Evolutionary conservation across 1,140 invertebrate genomes (phyloP).

Genomic region (Drosophila kanapiae): DNA sequence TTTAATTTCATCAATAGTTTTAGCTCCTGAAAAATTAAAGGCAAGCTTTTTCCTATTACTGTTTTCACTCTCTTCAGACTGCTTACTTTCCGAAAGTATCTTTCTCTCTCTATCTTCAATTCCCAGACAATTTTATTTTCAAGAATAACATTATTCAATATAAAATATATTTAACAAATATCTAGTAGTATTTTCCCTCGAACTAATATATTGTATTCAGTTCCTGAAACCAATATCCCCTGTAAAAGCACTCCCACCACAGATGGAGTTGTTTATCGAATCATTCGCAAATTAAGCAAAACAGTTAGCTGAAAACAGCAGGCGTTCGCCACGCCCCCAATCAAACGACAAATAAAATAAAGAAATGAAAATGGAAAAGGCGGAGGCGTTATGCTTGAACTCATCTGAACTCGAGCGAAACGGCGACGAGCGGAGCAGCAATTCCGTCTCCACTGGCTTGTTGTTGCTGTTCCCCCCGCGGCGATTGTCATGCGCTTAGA

Average conservation of each 20-base stretch:
- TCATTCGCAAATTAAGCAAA: constrained; percentile 59
- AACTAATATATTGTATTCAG: not conserved
- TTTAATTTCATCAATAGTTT: not conserved
- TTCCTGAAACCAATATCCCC: not conserved
- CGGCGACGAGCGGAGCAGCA: constrained; percentile 33
- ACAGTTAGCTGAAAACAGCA: constrained; percentile 41
- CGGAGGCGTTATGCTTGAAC: constrained; percentile 52
- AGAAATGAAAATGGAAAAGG: not conserved
- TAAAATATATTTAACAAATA: not conserved
- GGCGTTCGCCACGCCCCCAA: constrained; percentile 40
- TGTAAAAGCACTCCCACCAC: not conserved
- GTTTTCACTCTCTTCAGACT: too few relatives aligned
- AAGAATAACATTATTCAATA: too few relatives aligned
- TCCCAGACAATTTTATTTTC: too few relatives aligned
- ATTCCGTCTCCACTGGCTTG: not conserved
- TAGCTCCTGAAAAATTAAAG: too few relatives aligned
- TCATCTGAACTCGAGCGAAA: constrained; percentile 64
- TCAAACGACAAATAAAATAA: not conserved
- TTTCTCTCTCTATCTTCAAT: too few relatives aligned
- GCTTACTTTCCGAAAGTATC: too few relatives aligned
- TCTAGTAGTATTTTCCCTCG: not conserved
- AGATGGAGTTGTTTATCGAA: constrained; percentile 46
- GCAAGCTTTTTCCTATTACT: too few relatives aligned
- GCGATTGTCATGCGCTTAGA: constrained; percentile 71
- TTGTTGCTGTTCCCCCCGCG: constrained; percentile 11